Evolutionary conservation across 2,888 invertebrate genomes (phyloP).

Genomic region (Drosophila neonasuta): DNA sequence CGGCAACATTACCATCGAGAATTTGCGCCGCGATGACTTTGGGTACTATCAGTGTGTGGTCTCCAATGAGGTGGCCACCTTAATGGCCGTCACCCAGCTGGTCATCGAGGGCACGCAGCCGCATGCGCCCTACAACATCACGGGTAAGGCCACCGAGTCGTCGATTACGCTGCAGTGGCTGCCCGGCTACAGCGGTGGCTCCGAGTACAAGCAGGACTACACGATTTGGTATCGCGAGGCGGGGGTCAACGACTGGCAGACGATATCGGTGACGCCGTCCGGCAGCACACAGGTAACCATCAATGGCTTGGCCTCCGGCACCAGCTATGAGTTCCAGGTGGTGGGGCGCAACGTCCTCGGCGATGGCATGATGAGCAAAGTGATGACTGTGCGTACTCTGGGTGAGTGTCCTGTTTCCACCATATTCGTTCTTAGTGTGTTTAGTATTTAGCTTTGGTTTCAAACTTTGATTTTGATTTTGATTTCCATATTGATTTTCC

Average conservation of each 20-base stretch:
- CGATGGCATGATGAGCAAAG: conserved; percentile 97
- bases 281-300: conserved; percentile 95
- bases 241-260: conserved; percentile 94
- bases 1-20: conserved; percentile 95
- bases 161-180: conserved; percentile 95
- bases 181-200: conserved; percentile 97
- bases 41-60: conserved; percentile 98
- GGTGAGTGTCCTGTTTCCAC: conserved; percentile 85
- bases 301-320: conserved; percentile 93
- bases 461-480: not conserved
- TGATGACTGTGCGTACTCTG: conserved; percentile 93
- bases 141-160: conserved; percentile 94
- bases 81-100: conserved; percentile 93
- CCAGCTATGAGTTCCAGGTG: conserved; percentile 97
- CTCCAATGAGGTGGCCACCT: conserved; percentile 97
- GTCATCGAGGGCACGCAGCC: conserved; percentile 97
- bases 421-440: conserved; percentile 1
- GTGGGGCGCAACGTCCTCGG: conserved; percentile 97
- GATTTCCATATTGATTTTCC: not conserved
- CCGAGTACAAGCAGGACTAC: conserved; percentile 97
- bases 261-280: conserved; percentile 95
- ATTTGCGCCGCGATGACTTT: conserved; percentile 93
- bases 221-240: conserved; percentile 96
- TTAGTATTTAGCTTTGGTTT: conserved; percentile 46
- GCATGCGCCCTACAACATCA: conserved; percentile 97